A percentile compares a stretch with the other conserved stretches of the same genome.
Evolutionary conservation across 2,113 vertebrate species (phyloP).

Genomic region (Panurus biarmicus): DNA sequence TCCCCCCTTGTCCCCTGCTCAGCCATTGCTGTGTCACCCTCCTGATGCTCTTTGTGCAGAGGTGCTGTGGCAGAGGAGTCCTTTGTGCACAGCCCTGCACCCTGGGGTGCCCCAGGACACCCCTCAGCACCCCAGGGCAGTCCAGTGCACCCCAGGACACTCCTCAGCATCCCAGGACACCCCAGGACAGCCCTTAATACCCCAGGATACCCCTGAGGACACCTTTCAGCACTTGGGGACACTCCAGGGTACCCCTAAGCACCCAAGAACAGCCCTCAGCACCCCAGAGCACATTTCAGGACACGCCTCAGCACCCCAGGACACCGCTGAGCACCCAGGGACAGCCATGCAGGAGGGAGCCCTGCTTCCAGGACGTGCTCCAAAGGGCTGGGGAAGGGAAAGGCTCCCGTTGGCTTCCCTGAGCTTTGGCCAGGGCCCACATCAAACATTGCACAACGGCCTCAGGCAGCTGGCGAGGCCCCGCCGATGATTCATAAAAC

Average conservation of each 20-base stretch:
- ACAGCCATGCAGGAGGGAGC: background rate
- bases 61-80: background rate
- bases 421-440: slow-evolving; percentile 43
- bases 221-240: background rate
- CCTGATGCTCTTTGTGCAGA: background rate
- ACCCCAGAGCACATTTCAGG: background rate
- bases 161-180: background rate
- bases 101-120: background rate
- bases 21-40: background rate
- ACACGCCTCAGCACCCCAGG: background rate
- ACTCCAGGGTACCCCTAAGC: background rate
- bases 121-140: background rate
- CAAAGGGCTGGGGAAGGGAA: slow-evolving; percentile 8
- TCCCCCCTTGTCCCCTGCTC: rapidly evolving
- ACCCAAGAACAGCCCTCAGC: background rate
- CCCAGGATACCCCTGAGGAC: background rate
- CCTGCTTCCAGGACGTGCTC: background rate
- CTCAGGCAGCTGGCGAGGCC: slow-evolving; percentile 47
- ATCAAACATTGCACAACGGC: slow-evolving; percentile 47
- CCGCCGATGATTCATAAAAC: slow-evolving; percentile 7
- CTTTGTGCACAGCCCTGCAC: background rate
- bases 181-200: background rate
- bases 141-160: background rate
- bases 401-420: slow-evolving; percentile 29
- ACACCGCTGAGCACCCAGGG: background rate